Base-by-base conservation (phyloP, 2,113 vertebrate genomes). In the Archocentrus centrarchus region DNA sequence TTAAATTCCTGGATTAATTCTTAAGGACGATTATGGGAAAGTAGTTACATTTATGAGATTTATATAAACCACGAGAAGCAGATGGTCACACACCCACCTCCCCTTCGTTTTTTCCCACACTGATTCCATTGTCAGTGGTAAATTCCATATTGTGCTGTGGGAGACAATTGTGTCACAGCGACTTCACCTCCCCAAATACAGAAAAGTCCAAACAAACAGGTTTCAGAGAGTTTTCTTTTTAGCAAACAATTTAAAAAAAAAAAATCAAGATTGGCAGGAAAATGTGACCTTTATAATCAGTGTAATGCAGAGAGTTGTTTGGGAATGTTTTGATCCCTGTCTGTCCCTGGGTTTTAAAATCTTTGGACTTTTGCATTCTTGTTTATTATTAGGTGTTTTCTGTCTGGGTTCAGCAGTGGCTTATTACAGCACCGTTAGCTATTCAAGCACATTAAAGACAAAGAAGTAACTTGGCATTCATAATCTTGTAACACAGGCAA, bases 371-470 rank as follows among this genome's bases (percentile, higher is more conserved):
- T 66, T 66, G 39, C 39, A 41, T 66, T n/a, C n/a, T 17, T 24
- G 39, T 66, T 66, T 44, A 66, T 66, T 68, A 47, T 47, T 47
- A 47, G 64, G 41, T 5, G 3, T 47, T 68, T 7, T 47, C 64
- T 47, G 64, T 47, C 47, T 47, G 41, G 14, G 47, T 68, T 47
- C 14, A 17, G 39, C 83, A 82, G 85, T 77, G 78, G 70, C 60
- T 81, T 24, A 53, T 87, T 86, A 79, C 83, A 80, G 58, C 50
- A 78, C 70, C 70, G 80, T 81, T n/a, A 73, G 55, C 41, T 53
- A 22, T 79, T 58, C 86, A 91, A 90, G 79, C 62, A 53, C 75
- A 85, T 89, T 87, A 87, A 77, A 88, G 24, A 53, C 64, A 83
- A 76, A 79, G 44, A 41, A 86, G 75, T 57, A 4, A 88, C 90